Evolutionary conservation across 1,140 invertebrate genomes (phyloP).

Genomic region (Bombus fervidus): DNA sequence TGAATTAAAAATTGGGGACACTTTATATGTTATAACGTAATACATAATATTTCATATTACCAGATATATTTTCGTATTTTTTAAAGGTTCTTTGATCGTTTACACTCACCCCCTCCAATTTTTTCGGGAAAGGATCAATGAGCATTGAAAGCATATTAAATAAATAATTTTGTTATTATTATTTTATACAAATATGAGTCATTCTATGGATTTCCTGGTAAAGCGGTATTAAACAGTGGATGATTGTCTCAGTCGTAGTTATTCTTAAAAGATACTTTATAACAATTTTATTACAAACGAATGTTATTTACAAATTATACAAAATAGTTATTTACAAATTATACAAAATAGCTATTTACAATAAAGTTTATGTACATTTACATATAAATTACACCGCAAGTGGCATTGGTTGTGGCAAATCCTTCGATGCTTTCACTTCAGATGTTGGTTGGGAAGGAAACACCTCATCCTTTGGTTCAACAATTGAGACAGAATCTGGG

Average conservation of each 20-base stretch:
- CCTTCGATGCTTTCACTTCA: conserved; percentile 85
- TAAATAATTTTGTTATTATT: not conserved
- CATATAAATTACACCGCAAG: conserved; percentile 65
- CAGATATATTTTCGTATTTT: not conserved
- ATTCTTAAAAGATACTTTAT: not conserved
- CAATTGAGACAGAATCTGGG: conserved; percentile 97
- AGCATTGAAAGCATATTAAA: not conserved
- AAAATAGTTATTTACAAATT: not conserved
- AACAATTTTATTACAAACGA: conserved; percentile 16
- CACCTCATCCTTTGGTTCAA: conserved; percentile 95
- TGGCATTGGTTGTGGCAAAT: conserved; percentile 68
- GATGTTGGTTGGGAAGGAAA: conserved; percentile 85
- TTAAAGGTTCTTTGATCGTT: not conserved
- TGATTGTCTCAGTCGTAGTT: not conserved
- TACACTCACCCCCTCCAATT: not conserved
- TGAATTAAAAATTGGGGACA: too few species aligned
- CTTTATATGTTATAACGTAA: too few species aligned
- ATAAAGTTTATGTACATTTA: too few species aligned
- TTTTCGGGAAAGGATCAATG: not conserved
- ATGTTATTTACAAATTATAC: too few species aligned
- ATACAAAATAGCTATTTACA: not conserved
- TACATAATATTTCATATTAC: too few species aligned
- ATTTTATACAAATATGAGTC: conserved; percentile 12
- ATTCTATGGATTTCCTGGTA: not conserved
- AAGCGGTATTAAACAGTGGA: conserved; percentile 7